phyloP scores from a whole-genome alignment of 2,797 vertebrate genomes.

The Cirrhinus mrigala region DNA sequence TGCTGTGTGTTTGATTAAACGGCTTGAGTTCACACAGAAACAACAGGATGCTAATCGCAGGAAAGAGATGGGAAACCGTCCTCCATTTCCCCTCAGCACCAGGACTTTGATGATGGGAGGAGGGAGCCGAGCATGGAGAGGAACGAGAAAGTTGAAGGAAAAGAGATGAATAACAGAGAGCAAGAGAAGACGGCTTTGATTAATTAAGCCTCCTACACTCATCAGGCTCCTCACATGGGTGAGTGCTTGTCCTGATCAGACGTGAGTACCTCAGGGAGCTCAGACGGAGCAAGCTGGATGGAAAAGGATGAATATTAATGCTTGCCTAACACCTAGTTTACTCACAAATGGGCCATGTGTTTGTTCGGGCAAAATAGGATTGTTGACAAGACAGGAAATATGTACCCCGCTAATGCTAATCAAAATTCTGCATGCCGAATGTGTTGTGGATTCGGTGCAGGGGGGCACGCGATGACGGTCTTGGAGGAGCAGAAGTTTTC shows the following conservation, averaged over 20 bases:
- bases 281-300: slow-evolving; percentile 31
- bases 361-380: slow-evolving; percentile 5
- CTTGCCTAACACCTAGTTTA: slow-evolving; percentile 16
- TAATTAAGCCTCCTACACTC: slow-evolving; percentile 40
- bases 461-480: neutral
- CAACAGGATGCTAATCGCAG: slow-evolving; percentile 34
- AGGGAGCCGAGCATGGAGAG: slow-evolving; percentile 5
- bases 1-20: slow-evolving; percentile 47
- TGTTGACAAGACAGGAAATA: slow-evolving; percentile 37
- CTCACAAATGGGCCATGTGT: slow-evolving; percentile 9
- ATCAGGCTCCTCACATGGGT: slow-evolving; percentile 44
- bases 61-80: slow-evolving; percentile 34
- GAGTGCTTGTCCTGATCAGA: slow-evolving; percentile 37
- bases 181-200: slow-evolving; percentile 9
- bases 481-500: neutral
- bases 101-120: slow-evolving; percentile 29
- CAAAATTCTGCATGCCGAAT: slow-evolving; percentile 11
- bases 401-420: slow-evolving; percentile 10
- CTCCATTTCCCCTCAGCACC: slow-evolving; percentile 20
- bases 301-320: slow-evolving; percentile 49
- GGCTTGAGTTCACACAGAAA: slow-evolving; percentile 36
- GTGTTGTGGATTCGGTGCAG: neutral
- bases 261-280: slow-evolving; percentile 22
- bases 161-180: neutral
- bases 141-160: slow-evolving; percentile 8